Evolutionary conservation across 2,888 invertebrate genomes (phyloP).

Genomic region (Tyria jacobaeae): DNA sequence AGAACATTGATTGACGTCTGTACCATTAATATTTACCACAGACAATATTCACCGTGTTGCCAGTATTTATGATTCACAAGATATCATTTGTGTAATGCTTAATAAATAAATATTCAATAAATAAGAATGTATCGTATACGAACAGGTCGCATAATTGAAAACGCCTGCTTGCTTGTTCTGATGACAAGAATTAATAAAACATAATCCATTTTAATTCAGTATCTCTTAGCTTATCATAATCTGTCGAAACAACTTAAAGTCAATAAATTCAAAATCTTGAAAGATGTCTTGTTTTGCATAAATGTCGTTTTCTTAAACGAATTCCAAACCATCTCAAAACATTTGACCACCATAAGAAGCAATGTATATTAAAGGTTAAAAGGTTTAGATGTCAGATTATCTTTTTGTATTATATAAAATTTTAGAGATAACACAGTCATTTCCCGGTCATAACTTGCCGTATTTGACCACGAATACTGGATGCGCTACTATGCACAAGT

Average conservation of each 20-base stretch:
- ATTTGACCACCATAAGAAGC: background rate
- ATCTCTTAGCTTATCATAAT: slow-evolving; percentile 14
- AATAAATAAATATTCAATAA: slow-evolving; percentile 55
- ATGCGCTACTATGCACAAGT: background rate
- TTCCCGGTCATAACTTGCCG: slow-evolving; percentile 2
- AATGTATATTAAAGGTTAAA: background rate
- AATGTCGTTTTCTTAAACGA: background rate
- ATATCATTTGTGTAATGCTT: slow-evolving; percentile 51
- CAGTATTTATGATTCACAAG: slow-evolving; percentile 46
- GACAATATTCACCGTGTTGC: slow-evolving; percentile 47
- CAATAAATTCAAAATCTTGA: background rate
- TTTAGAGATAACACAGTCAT: slow-evolving; percentile 3
- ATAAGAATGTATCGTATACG: slow-evolving; percentile 33
- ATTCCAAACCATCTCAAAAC: too few relatives aligned
- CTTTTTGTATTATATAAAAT: background rate
- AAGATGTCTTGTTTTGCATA: background rate
- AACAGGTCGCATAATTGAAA: slow-evolving; percentile 49
- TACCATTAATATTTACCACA: slow-evolving; percentile 51
- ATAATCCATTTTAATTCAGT: slow-evolving; percentile 26
- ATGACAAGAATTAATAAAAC: slow-evolving; percentile 52
- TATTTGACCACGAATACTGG: background rate
- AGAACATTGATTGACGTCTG: slow-evolving; percentile 1
- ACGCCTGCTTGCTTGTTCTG: slow-evolving; percentile 43
- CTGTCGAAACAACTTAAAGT: background rate
- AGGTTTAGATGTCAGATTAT: background rate